Evolutionary conservation across 2,888 invertebrate species (phyloP), one percentile per base, ranked within the genome.

Genomic region (Pachymerium ferrugineum): DNA sequence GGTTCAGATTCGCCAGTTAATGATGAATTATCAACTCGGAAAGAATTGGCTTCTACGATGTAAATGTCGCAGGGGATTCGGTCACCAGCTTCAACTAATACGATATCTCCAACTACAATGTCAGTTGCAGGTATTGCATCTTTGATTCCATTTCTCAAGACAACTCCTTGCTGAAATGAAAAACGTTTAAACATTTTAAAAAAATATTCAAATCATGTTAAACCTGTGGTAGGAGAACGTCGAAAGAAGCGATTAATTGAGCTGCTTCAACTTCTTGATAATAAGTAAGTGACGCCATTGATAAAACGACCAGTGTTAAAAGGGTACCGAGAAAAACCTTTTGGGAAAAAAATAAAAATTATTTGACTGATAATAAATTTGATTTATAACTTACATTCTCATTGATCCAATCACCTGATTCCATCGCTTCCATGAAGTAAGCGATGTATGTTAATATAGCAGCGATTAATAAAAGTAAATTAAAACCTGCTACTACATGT

Each of bases 231-330:
- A 96, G 94, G 93, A 97, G 93, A 87, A 94, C 94, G 86, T 96
- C 97, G 88, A 97, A 97, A 73, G 96, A 96, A 85, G 97, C 97
- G 97, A 97, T 97, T 85, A 97, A 97, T 85, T 93, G 94, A 79
- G 96, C 96, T 83, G 94, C 95, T 87, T 97, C 97, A 85, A 94
- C 94, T 85, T 90, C 89, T 86, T 97, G 97, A 86, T 97, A 97
- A 85, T 97, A 98, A 79, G 97, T 97, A 89, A 98, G 97, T 84
- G 94, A 93, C 81, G 97, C 97, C 83, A 97, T 97, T 79, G 97
- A 93, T 85, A 97, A 92, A 81, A 98, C 97, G 82, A 98, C 97
- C 85, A 90, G 92, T 80, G 95, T 90, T 86, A 97, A 89, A 84
- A 97, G 92, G 81, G 88, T 90, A 84, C 97, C 97, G 83, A 98